A percentile compares a stretch with the other conserved stretches of the same genome.
These are phyloP conservation scores for Hyalella azteca DNA, from an alignment of 2,888 invertebrate species.

Conservation along the genomic window DNA sequence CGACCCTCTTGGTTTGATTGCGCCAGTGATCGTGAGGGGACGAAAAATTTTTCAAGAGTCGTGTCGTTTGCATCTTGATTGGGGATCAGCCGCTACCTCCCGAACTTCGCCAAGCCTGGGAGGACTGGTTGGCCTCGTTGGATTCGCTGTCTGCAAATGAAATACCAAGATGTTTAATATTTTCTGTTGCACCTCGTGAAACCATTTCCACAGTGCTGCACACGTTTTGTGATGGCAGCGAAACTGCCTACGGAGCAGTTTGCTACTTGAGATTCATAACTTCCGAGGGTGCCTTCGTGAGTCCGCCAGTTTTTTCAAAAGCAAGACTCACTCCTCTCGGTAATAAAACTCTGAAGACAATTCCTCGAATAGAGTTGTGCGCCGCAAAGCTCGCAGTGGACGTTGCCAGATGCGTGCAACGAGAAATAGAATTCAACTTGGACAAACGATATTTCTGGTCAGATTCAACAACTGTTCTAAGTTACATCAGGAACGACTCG, in stretches of 20 bases:
- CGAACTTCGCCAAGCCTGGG: too few relatives aligned
- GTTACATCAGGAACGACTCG: slow-evolving; percentile 31
- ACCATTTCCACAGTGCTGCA: too few relatives aligned
- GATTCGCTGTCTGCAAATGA: too few relatives aligned
- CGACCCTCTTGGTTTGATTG: too few relatives aligned
- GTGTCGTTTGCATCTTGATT: too few relatives aligned
- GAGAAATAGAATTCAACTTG: neutral
- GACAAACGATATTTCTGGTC: slow-evolving; percentile 39
- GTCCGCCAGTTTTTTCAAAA: neutral
- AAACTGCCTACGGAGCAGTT: neutral
- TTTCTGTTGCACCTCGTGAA: too few relatives aligned
- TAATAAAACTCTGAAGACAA: neutral
- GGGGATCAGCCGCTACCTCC: too few relatives aligned
- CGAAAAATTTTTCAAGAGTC: too few relatives aligned
- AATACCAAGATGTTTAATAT: too few relatives aligned
- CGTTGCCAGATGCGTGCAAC: neutral
- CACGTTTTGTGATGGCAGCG: slow-evolving; percentile 17
- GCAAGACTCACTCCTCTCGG: neutral
- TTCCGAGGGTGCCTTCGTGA: too few relatives aligned
- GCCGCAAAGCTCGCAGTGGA: neutral
- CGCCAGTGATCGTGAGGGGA: too few relatives aligned
- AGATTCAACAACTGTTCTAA: slow-evolving; percentile 25
- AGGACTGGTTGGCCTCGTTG: too few relatives aligned
- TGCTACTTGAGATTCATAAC: neutral
- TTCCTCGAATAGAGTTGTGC: slow-evolving; percentile 8